Conservation (phyloP, 2,888 invertebrate species). For the Nebria brevicollis region DNA sequence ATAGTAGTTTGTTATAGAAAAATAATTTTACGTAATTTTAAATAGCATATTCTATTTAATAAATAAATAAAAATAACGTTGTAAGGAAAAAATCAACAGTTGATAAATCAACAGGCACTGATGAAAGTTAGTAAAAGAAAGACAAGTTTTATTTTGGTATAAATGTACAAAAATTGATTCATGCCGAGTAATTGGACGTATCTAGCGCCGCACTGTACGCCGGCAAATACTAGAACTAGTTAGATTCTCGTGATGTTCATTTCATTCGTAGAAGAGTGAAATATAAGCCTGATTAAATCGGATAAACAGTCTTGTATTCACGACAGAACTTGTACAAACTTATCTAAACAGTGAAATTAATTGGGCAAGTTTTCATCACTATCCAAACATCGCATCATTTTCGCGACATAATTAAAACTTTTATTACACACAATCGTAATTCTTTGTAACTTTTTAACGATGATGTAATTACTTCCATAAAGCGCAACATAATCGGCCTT, state of each 20-base stretch:
- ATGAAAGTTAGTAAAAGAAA: background rate
- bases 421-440: background rate
- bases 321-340: background rate
- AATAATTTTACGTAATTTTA: too few relatives aligned
- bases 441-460: background rate
- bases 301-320: background rate
- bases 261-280: background rate
- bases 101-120: background rate
- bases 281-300: background rate
- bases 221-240: background rate
- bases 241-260: background rate
- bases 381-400: background rate
- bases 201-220: background rate
- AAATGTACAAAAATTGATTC: background rate
- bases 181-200: background rate
- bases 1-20: too few relatives aligned
- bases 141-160: background rate
- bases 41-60: too few relatives aligned
- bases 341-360: background rate
- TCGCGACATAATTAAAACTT: background rate
- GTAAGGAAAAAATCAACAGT: background rate
- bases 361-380: background rate
- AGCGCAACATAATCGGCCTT: slow-evolving; percentile 3
- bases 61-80: too few relatives aligned
- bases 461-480: background rate